Base-by-base conservation (phyloP, 2,113 vertebrate genomes). In the Picathartes gymnocephalus region DNA sequence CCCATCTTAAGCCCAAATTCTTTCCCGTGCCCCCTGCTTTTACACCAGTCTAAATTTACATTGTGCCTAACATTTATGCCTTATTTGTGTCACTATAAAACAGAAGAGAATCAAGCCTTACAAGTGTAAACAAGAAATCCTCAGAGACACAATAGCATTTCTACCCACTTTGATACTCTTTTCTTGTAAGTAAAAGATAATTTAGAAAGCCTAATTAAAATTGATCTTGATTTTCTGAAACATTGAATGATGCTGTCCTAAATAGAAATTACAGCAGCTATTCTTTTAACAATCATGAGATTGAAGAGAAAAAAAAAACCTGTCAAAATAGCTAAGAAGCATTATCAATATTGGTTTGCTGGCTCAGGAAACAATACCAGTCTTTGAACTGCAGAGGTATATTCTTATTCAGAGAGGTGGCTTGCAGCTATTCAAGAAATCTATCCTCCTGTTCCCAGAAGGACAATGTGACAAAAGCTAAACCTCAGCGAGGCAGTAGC, bases 201-300 rank as follows among this genome's bases (percentile, higher is more conserved):
- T 56, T 93, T 70, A 3, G 82, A 66, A 90, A 88, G 50, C 30
- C 23, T 82, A 83, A 94, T 76, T 95, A 70, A 88, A 91, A 92
- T 84, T 71, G 73, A 79, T 92, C 57, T 42, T 35, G 31, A 85
- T 92, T 92, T 87, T 79, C 84, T 87, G 65, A 91, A 97, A 87
- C 45, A 82, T 6, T 69, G 65, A 88, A 65, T 68, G 61, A 76
- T 66, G 50, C 39, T 72, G 24, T 57, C 48, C 39, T 92, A 85
- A 91, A 91, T 82, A 31, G 92, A 87, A 91, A 54, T 76, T 76
- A 60, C 27, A 84, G 57, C 48, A 93, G 33, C 40, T 76, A 87
- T 64, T 71, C 18, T 84, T 57, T 48, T 50, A 92, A 72, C 37
- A 72, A 54, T 69, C 28, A 51, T 31, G n/a, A 64, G 31, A 76